phyloP scores from a whole-genome alignment of 2,888 invertebrate genomes.

The Pimpla rufipes region DNA sequence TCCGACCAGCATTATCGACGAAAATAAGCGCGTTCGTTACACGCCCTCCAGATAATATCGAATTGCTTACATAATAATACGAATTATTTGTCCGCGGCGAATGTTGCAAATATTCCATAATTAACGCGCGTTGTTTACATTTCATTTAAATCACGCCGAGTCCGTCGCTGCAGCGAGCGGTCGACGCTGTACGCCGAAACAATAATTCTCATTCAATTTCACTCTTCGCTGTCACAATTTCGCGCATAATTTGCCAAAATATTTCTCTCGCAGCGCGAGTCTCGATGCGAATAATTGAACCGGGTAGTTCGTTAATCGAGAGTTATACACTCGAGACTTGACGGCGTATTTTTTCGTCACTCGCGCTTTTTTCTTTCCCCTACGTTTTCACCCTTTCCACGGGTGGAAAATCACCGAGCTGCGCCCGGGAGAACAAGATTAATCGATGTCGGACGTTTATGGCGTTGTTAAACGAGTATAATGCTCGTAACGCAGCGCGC shows the following conservation, averaged over 20 bases:
- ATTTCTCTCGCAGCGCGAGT: background rate
- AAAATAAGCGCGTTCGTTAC: background rate
- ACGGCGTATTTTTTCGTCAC: background rate
- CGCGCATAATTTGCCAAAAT: background rate
- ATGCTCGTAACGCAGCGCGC: conserved; percentile 27
- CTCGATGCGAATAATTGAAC: conserved; percentile 1
- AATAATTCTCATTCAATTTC: background rate
- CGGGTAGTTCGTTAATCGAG: conserved; percentile 19
- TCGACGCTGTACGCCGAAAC: background rate
- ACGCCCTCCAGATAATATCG: background rate
- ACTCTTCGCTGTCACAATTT: background rate
- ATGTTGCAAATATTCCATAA: background rate
- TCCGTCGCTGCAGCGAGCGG: no score
- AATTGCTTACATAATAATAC: background rate
- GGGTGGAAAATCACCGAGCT: conserved; percentile 64
- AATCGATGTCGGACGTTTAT: conserved; percentile 74
- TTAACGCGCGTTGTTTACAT: background rate
- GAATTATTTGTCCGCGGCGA: background rate
- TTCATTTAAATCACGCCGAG: background rate
- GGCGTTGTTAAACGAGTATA: conserved; percentile 66
- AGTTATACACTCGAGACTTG: conserved; percentile 27
- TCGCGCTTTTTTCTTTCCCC: background rate
- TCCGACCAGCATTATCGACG: background rate
- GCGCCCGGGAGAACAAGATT: conserved; percentile 68
- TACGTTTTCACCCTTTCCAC: background rate